These are phyloP conservation scores for Puffinus mauretanicus DNA, from an alignment of 2,113 vertebrate genomes.

Conservation along the genomic window DNA sequence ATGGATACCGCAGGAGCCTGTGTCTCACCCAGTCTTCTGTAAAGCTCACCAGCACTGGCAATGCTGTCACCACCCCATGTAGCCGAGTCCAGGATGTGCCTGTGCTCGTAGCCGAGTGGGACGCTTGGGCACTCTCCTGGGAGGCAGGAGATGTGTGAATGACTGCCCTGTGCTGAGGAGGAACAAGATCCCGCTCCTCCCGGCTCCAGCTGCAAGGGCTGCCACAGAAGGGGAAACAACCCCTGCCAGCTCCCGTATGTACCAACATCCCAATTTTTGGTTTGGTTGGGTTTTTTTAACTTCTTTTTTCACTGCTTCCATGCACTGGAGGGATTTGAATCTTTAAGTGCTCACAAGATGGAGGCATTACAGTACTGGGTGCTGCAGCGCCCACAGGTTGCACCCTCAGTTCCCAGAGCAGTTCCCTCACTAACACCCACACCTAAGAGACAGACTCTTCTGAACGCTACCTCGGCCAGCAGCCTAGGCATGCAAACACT, in stretches of 20 bases:
- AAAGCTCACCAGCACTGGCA: background rate
- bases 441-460: background rate
- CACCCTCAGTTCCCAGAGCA: background rate
- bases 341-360: background rate
- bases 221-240: background rate
- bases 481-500: background rate
- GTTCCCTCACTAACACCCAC: background rate
- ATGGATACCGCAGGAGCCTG: background rate
- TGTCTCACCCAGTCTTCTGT: background rate
- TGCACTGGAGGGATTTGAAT: background rate
- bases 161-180: background rate
- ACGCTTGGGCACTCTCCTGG: background rate
- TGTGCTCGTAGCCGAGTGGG: fast-evolving
- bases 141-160: background rate
- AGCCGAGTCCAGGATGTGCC: background rate
- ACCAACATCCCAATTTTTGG: background rate
- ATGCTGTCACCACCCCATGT: fast-evolving
- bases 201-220: background rate
- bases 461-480: background rate
- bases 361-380: no score
- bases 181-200: fast-evolving
- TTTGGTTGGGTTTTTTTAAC: no score
- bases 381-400: background rate
- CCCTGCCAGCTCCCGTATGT: background rate
- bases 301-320: background rate